Percentiles rank a stretch among this genome's conserved stretches.
phyloP scores from a whole-genome alignment of 2,888 invertebrate genomes.

The Phragmatobia fuliginosa region DNA sequence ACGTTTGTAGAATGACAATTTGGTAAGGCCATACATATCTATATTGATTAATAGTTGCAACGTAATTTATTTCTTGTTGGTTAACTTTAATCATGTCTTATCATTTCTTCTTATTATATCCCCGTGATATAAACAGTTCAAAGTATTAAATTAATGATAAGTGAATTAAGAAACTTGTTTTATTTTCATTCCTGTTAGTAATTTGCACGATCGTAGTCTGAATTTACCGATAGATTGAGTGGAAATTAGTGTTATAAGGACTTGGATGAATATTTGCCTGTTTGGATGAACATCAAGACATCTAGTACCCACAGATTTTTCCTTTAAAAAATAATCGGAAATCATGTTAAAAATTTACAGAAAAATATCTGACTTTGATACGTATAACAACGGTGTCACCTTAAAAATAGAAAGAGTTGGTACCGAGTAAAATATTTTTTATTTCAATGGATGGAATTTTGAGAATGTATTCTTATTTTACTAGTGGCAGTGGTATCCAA shows the following conservation, averaged over 20 bases:
- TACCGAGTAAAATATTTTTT: too few relatives aligned
- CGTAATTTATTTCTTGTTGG: not conserved
- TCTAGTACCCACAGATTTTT: too few relatives aligned
- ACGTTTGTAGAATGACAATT: too few relatives aligned
- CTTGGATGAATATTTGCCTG: too few relatives aligned
- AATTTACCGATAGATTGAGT: not conserved
- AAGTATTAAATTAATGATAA: not conserved
- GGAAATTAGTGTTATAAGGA: not conserved
- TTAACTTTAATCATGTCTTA: not conserved
- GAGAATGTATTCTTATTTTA: too few relatives aligned
- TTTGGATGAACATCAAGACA: too few relatives aligned
- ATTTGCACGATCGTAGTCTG: not conserved
- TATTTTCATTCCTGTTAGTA: not conserved
- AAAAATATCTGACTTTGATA: not conserved
- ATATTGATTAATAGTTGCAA: not conserved
- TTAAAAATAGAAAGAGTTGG: too few relatives aligned
- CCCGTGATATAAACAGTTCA: not conserved
- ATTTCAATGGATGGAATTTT: too few relatives aligned
- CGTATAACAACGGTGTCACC: too few relatives aligned
- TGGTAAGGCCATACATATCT: not conserved
- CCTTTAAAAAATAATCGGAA: too few relatives aligned
- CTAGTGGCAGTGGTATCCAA: not conserved
- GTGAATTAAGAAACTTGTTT: not conserved
- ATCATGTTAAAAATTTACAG: too few relatives aligned
- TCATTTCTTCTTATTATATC: not conserved